Conservation (phyloP, 2,888 invertebrate species). For the Clanis bilineata region DNA sequence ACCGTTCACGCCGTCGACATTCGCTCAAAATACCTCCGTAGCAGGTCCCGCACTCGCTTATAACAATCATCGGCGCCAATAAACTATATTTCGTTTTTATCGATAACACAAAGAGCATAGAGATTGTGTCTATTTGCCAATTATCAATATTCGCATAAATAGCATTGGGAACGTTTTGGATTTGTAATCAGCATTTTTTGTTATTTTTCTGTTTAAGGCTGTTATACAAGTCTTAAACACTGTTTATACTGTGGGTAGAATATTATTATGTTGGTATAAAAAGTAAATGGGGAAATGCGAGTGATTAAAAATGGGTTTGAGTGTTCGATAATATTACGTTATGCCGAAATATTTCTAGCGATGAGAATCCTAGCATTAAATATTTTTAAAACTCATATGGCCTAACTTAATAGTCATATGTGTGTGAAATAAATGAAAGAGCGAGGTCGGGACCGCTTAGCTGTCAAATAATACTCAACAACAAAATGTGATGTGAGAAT, state of each 20-base stretch:
- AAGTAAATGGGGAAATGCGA: neutral
- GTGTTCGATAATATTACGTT: neutral
- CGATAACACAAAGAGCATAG: no score
- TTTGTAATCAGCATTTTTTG: no score
- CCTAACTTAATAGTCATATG: conserved; percentile 7
- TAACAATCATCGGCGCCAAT: neutral
- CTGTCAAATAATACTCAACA: conserved; percentile 65
- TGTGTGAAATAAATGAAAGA: neutral
- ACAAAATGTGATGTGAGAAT: conserved; percentile 57
- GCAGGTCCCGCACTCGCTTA: conserved; percentile 31
- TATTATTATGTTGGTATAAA: neutral
- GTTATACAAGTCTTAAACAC: no score
- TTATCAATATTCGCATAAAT: no score
- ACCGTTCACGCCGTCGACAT: neutral
- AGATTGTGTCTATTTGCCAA: no score
- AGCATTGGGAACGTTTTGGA: no score
- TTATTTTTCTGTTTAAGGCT: no score
- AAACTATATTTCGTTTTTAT: no score
- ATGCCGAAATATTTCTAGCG: neutral
- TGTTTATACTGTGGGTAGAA: neutral
- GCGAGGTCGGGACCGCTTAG: conserved; percentile 55
- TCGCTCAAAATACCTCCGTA: conserved; percentile 20
- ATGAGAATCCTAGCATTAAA: neutral
- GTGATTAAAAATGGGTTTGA: neutral
- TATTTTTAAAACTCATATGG: neutral